Evolutionary conservation across 2,888 invertebrate species (phyloP).

Genomic region (Bellardia pandia): DNA sequence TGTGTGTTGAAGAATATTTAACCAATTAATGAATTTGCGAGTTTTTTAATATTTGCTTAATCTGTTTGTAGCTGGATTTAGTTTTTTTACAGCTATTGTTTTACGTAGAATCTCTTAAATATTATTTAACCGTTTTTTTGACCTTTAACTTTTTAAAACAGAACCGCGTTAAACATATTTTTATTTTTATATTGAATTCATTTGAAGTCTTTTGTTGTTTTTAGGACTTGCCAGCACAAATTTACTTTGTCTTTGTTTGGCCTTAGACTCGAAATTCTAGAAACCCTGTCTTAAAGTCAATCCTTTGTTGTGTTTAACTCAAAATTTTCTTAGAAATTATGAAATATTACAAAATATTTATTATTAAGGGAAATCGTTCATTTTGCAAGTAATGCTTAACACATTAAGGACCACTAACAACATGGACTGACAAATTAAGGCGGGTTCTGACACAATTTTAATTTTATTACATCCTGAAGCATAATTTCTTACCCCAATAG

Average conservation of each 20-base stretch:
- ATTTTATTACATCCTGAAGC: too few relatives aligned
- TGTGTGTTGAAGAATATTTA: slow-evolving; percentile 7
- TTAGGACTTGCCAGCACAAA: neutral
- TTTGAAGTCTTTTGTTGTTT: slow-evolving; percentile 58
- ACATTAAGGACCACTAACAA: too few relatives aligned
- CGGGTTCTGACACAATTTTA: too few relatives aligned
- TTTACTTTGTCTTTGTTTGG: neutral
- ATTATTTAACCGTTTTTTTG: slow-evolving; percentile 47
- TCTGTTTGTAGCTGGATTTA: slow-evolving; percentile 15
- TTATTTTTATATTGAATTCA: neutral
- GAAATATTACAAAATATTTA: slow-evolving; percentile 60
- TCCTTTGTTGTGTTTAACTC: slow-evolving; percentile 59
- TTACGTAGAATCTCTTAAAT: slow-evolving; percentile 41
- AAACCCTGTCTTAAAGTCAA: slow-evolving; percentile 61
- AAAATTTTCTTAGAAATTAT: slow-evolving; percentile 50
- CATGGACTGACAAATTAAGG: too few relatives aligned
- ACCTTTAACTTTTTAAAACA: neutral
- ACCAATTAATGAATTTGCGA: slow-evolving; percentile 5
- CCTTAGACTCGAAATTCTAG: slow-evolving; percentile 53
- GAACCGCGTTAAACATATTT: neutral
- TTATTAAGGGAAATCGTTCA: neutral
- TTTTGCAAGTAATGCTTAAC: too few relatives aligned
- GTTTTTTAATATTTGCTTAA: slow-evolving; percentile 22
- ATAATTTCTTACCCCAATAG: too few relatives aligned
- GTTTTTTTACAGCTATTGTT: neutral